Base-by-base conservation (phyloP, 92 coral and sea anemone species). In the Heliopora coerulea region DNA sequence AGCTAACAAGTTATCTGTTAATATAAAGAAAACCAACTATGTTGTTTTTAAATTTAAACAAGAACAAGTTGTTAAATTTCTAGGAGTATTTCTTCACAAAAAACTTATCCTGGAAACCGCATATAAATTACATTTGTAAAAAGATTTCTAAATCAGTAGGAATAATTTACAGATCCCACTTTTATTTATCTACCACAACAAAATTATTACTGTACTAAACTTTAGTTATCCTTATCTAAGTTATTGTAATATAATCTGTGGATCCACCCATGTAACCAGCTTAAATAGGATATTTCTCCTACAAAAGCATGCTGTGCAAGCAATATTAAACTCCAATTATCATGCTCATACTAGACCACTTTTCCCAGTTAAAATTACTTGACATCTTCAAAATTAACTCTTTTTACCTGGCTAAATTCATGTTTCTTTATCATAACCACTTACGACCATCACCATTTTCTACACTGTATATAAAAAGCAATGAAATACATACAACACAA, bases 71-170 rank as follows among this genome's bases (percentile, higher is more conserved):
- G 72, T 65, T 11, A 65, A 65, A 19, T 65, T 65, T 26, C 29
- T 65, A 17, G 73, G 73, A 20, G 57, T 66, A 34, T 66, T 20
- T 66, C 40, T 66, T 11, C 35, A 66, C 24, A 33, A 66, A n/a
- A 4, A 66, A 46, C 49, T 30, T 66, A 21, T 18, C 6, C 20
- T 66, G 82, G 70, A 75, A 68, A 50, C 32, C 25, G 12, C 86
- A 75, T 50, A 78, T 62, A 18, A 78, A 74, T 23, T 70, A 48
- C 62, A 41, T 83, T 49, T 50, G 80, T 70, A 63, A 83, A 37
- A 66, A 83, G 56, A 83, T 83, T 46, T 41, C 83, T 15, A 83
- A 78, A 62, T 83, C 87, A 15, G 56, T 78, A 27, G 80, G 83
- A 20, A 83, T 78, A 24, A 69, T 83, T 27, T 72, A 35, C 69